phyloP scores from a whole-genome alignment of 2,113 vertebrate genomes.

The Telmatochromis brichardi region DNA sequence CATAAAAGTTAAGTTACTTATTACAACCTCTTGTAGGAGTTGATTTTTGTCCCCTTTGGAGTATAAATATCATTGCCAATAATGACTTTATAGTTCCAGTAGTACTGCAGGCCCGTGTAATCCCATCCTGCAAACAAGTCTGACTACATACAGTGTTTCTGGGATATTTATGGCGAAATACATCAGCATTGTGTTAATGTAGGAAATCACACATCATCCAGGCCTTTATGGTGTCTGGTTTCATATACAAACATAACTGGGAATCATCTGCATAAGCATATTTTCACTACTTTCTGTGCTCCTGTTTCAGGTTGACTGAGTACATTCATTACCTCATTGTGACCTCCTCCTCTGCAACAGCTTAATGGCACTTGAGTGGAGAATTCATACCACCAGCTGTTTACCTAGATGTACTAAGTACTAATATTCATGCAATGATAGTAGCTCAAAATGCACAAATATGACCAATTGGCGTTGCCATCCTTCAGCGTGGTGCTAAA shows the following conservation, averaged over 20 bases:
- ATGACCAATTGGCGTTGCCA: not conserved
- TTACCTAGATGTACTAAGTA: not conserved
- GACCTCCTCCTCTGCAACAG: not conserved
- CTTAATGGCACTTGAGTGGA: not conserved
- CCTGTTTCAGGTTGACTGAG: not conserved
- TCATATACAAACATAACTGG: not conserved
- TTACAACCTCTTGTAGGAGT: not conserved
- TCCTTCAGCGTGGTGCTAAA: not conserved
- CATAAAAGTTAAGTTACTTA: not conserved
- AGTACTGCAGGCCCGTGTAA: not conserved
- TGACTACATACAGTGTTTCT: not conserved
- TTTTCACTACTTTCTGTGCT: not conserved
- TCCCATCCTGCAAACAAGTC: not conserved
- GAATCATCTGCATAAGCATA: not conserved
- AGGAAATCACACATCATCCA: not conserved
- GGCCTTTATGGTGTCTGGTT: not conserved
- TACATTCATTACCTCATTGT: not conserved
- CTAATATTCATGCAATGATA: not conserved
- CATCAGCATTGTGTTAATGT: not conserved
- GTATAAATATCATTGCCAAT: not conserved
- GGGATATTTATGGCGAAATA: not conserved
- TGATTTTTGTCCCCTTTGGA: not conserved
- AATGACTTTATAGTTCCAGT: not conserved
- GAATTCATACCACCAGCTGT: not conserved
- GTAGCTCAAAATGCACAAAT: not conserved